Evolutionary conservation across 2,888 invertebrate genomes (phyloP).

Genomic region (Nebria brevicollis): DNA sequence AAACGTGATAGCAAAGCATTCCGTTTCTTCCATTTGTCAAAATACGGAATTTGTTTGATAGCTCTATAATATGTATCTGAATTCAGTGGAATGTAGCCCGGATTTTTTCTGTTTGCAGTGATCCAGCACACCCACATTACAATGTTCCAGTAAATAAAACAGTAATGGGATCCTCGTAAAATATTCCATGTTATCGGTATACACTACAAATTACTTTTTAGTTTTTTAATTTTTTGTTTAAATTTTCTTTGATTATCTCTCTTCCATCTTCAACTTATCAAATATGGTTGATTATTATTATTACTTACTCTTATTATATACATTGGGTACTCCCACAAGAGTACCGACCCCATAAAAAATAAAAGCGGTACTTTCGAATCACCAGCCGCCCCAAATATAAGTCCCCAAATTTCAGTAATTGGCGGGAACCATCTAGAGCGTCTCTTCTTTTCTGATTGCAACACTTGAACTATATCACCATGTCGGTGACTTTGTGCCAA

Average conservation of each 20-base stretch:
- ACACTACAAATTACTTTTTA: constrained; percentile 67
- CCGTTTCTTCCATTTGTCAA: constrained; percentile 91
- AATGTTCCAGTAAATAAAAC: constrained; percentile 89
- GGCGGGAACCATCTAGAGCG: constrained; percentile 88
- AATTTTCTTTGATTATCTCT: neutral
- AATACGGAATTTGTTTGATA: constrained; percentile 91
- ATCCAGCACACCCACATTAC: constrained; percentile 95
- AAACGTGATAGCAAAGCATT: constrained; percentile 82
- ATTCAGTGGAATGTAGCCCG: constrained; percentile 89
- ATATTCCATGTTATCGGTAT: constrained; percentile 92
- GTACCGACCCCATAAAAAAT: constrained; percentile 84
- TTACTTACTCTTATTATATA: constrained; percentile 81
- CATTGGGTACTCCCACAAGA: constrained; percentile 95
- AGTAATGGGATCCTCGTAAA: constrained; percentile 85
- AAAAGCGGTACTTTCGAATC: constrained; percentile 89
- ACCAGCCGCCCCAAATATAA: constrained; percentile 90
- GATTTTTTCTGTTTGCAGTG: constrained; percentile 88
- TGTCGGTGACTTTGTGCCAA: constrained; percentile 90
- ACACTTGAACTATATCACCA: constrained; percentile 81
- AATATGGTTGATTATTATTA: neutral
- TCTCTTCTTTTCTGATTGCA: constrained; percentile 84
- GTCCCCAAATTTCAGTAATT: constrained; percentile 86
- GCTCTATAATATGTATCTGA: constrained; percentile 90
- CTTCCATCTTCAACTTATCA: neutral
- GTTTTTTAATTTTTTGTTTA: constrained; percentile 4